Conservation (phyloP, 53 echinoderm and acorn worm species). For the Zoroaster sp. region DNA sequence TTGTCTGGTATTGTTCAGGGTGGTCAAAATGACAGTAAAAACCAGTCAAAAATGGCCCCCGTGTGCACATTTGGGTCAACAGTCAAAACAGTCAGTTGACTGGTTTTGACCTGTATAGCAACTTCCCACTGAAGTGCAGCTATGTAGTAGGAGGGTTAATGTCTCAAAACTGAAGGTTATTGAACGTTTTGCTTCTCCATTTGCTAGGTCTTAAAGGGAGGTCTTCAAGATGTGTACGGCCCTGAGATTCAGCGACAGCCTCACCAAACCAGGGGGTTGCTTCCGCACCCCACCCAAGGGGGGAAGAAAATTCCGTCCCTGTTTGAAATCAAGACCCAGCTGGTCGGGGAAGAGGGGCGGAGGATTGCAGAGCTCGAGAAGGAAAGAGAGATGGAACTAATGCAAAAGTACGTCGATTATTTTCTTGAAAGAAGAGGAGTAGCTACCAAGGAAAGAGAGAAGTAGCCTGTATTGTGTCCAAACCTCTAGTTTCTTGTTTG, state of each 20-base stretch:
- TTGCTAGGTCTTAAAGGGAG: slow-evolving; percentile 36
- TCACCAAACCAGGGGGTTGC: slow-evolving; percentile 27
- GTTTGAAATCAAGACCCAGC: slow-evolving; percentile 86
- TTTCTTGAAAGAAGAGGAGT: no score
- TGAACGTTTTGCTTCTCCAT: no score
- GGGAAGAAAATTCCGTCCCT: slow-evolving; percentile 77
- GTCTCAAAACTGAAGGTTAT: background rate
- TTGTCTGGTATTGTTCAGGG: no score
- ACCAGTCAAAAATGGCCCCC: no score
- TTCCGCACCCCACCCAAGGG: background rate
- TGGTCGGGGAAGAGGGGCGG: slow-evolving; percentile 71
- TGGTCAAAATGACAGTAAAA: no score
- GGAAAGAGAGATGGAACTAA: slow-evolving; percentile 15
- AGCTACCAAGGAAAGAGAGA: no score
- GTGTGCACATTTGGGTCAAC: no score
- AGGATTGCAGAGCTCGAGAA: slow-evolving; percentile 61
- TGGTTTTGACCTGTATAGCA: no score
- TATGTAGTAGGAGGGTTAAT: background rate
- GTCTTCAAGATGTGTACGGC: slow-evolving; percentile 21
- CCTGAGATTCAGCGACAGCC: slow-evolving; percentile 36
- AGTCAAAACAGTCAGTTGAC: no score
- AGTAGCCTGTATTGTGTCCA: no score
- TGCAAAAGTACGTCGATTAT: slow-evolving; percentile 34
- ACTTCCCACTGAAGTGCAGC: no score
- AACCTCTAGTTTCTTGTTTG: no score